These are phyloP conservation scores for Eupithecia subumbrata DNA, from an alignment of 2,888 invertebrate genomes.

Conservation along the genomic window DNA sequence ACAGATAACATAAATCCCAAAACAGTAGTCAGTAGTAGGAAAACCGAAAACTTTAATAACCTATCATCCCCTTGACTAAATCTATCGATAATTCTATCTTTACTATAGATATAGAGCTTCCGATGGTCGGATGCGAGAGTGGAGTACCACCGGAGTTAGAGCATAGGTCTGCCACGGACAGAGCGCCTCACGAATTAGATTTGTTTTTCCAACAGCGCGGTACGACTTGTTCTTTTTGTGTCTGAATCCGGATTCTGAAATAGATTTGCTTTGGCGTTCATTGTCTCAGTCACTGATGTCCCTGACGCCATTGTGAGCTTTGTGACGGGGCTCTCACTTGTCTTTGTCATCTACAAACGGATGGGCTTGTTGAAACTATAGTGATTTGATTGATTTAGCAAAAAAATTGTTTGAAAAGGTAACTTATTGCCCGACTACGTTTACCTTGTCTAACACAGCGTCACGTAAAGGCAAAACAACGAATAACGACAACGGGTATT, in stretches of 20 bases:
- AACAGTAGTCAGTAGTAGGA: background rate
- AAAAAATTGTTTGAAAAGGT: background rate
- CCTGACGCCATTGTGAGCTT: slow-evolving; percentile 24
- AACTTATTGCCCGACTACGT: background rate
- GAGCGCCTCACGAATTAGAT: slow-evolving; percentile 52
- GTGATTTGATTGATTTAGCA: background rate
- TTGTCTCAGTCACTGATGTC: slow-evolving; percentile 29
- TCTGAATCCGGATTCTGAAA: slow-evolving; percentile 52
- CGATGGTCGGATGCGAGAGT: slow-evolving; percentile 31
- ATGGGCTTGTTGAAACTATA: background rate
- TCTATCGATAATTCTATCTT: background rate
- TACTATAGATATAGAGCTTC: slow-evolving; percentile 7
- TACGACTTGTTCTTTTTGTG: slow-evolving; percentile 52
- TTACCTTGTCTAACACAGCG: background rate
- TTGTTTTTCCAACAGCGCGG: slow-evolving; percentile 51
- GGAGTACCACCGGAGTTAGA: slow-evolving; percentile 44
- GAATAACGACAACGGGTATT: background rate
- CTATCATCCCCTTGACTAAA: background rate
- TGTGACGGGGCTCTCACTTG: slow-evolving; percentile 13
- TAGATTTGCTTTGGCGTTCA: slow-evolving; percentile 42
- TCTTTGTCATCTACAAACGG: slow-evolving; percentile 1
- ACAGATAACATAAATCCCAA: background rate
- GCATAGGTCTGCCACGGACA: slow-evolving; percentile 53
- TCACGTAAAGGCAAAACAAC: background rate
- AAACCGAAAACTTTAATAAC: background rate